phyloP scores from a whole-genome alignment of 2,113 vertebrate species.

The Melanostigma gelatinosum region DNA sequence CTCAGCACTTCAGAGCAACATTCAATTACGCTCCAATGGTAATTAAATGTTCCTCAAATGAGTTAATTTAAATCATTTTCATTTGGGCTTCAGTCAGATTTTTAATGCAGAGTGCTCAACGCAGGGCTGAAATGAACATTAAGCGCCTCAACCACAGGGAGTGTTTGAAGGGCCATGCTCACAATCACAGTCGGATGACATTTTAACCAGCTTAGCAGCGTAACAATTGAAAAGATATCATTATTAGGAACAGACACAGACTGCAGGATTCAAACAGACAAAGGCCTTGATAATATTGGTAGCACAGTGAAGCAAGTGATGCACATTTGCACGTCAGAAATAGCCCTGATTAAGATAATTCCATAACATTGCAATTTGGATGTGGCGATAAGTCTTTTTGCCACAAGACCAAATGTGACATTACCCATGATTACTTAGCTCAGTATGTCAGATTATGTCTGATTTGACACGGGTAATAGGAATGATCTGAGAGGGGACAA shows the following conservation, averaged over 20 bases:
- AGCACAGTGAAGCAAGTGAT: constrained; percentile 21
- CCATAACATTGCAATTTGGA: constrained; percentile 44
- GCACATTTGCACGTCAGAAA: constrained; percentile 39
- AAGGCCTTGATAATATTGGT: constrained; percentile 26
- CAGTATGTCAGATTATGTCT: constrained; percentile 48
- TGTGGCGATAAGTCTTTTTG: constrained; percentile 38
- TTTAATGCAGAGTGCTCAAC: constrained; percentile 62
- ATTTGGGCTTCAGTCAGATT: constrained; percentile 70
- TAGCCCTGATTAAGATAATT: constrained; percentile 28
- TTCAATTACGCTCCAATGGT: constrained; percentile 78
- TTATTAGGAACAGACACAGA: constrained; percentile 53
- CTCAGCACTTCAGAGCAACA: constrained; percentile 78
- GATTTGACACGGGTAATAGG: constrained; percentile 65
- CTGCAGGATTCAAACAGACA: constrained; percentile 50
- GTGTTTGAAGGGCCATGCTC: constrained; percentile 59
- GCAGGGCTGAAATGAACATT: constrained; percentile 66
- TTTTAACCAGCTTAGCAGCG: constrained; percentile 66
- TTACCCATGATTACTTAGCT: constrained; percentile 46
- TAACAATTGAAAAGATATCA: constrained; percentile 58
- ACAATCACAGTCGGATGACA: constrained; percentile 71
- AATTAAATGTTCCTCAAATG: constrained; percentile 82
- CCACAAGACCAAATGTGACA: constrained; percentile 51
- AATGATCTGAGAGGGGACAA: constrained; percentile 50
- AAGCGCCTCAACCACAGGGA: constrained; percentile 63
- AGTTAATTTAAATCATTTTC: constrained; percentile 81